Evolutionary conservation across 2,797 vertebrate genomes (phyloP).

Genomic region (Notolepis coatsorum): DNA sequence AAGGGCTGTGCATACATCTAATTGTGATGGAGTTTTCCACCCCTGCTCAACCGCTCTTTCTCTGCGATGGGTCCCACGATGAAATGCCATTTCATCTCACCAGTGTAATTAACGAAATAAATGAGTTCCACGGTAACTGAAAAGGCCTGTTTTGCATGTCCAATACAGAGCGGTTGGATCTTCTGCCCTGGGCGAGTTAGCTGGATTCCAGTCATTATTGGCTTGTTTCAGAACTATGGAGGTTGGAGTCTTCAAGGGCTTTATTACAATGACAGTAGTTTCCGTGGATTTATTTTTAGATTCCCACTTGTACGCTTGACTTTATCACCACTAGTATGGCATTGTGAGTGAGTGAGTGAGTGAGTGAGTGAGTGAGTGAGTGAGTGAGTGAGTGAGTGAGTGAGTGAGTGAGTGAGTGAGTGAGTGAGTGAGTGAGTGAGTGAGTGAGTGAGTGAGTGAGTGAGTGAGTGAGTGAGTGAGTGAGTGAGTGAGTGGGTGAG

Average conservation of each 20-base stretch:
- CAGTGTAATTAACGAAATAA: conserved; percentile 56
- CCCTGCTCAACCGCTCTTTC: conserved; percentile 47
- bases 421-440: too few relatives aligned
- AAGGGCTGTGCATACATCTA: conserved; percentile 71
- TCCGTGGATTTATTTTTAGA: conserved; percentile 7
- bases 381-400: too few relatives aligned
- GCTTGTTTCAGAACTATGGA: conserved; percentile 14
- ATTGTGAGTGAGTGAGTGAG: too few relatives aligned
- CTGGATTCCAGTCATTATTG: conserved; percentile 15
- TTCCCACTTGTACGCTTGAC: not conserved
- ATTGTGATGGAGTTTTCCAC: conserved; percentile 70
- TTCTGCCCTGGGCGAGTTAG: conserved; percentile 17
- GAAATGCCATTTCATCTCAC: conserved; percentile 55
- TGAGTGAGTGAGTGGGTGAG: too few relatives aligned
- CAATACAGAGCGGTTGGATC: conserved; percentile 18
- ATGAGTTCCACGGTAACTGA: conserved; percentile 37
- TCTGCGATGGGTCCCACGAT: conserved; percentile 41
- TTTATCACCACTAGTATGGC: conserved; percentile 25
- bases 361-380: too few relatives aligned
- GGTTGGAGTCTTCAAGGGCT: conserved; percentile 1
- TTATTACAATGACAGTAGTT: conserved; percentile 12
- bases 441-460: too few relatives aligned
- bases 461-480: too few relatives aligned
- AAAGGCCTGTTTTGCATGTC: conserved; percentile 27
- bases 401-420: too few relatives aligned